Conservation (phyloP, 1,140 invertebrate species). For the Tetragnatha versicolor region DNA sequence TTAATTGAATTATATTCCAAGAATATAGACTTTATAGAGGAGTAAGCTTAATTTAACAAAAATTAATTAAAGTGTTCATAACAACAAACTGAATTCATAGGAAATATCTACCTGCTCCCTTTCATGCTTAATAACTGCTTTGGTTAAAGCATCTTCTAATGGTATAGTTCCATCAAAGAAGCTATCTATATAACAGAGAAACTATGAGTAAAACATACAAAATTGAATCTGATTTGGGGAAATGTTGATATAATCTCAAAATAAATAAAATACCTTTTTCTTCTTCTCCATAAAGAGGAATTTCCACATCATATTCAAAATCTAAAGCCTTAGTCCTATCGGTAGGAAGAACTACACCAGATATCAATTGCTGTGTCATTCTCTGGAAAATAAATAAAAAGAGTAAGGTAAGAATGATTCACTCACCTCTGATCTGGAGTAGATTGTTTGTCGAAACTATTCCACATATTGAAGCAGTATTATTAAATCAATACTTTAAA, state of each 20-base stretch:
- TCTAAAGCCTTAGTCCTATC: slow-evolving; percentile 59
- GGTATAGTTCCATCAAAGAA: slow-evolving; percentile 60
- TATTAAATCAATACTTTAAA: neutral
- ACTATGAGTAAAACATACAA: neutral
- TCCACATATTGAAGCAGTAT: neutral
- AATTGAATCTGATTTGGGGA: neutral
- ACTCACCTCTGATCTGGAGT: too few relatives aligned
- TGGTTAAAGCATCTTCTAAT: slow-evolving; percentile 58
- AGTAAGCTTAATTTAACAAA: too few relatives aligned
- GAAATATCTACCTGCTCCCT: slow-evolving; percentile 41
- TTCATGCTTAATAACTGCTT: slow-evolving; percentile 59
- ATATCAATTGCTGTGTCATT: slow-evolving; percentile 59
- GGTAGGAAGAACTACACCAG: slow-evolving; percentile 58
- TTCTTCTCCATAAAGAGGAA: slow-evolving; percentile 56
- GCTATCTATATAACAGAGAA: slow-evolving; percentile 54
- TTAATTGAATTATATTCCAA: too few relatives aligned
- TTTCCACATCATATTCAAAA: slow-evolving; percentile 59
- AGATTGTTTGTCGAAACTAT: too few relatives aligned
- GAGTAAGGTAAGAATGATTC: neutral
- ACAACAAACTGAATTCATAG: neutral
- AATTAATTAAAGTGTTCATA: too few relatives aligned
- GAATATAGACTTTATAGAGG: too few relatives aligned
- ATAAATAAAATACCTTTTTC: slow-evolving; percentile 45
- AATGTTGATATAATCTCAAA: neutral
- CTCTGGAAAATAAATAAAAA: slow-evolving; percentile 46